These are phyloP conservation scores for Scopus umbretta DNA, from an alignment of 2,113 vertebrate genomes.

Conservation along the genomic window DNA sequence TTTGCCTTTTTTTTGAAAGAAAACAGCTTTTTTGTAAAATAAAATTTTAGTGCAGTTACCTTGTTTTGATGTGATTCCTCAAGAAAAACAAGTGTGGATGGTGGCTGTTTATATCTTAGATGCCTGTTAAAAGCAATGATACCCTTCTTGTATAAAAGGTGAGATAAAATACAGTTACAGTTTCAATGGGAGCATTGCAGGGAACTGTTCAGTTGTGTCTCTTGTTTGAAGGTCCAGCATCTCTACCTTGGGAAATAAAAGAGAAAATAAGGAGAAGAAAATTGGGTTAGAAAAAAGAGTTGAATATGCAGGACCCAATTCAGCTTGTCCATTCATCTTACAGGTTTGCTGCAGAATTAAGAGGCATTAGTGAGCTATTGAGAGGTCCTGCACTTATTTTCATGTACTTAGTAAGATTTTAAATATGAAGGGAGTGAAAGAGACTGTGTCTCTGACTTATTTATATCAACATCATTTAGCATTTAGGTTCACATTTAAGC, in stretches of 20 bases:
- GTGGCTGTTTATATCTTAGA: neutral
- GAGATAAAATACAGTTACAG: neutral
- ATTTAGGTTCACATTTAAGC: neutral
- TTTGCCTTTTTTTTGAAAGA: neutral
- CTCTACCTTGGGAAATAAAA: neutral
- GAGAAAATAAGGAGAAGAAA: neutral
- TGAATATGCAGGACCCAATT: neutral
- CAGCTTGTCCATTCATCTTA: neutral
- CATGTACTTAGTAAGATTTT: neutral
- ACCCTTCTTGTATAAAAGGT: neutral
- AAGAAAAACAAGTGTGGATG: neutral
- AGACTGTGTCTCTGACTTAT: neutral
- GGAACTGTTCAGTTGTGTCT: neutral
- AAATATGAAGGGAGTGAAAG: neutral
- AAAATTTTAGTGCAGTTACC: neutral
- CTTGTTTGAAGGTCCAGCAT: neutral
- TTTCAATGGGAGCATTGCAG: neutral
- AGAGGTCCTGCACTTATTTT: neutral
- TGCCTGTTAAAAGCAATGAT: neutral
- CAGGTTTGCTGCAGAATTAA: neutral
- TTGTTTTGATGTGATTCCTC: neutral
- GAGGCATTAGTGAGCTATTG: neutral
- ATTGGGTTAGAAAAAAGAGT: neutral
- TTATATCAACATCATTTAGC: neutral
- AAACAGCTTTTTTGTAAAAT: neutral